Percentiles rank a stretch among this genome's conserved stretches.
Evolutionary conservation across 2,113 vertebrate genomes (phyloP).

Genomic region (Nerophis lumbriciformis): DNA sequence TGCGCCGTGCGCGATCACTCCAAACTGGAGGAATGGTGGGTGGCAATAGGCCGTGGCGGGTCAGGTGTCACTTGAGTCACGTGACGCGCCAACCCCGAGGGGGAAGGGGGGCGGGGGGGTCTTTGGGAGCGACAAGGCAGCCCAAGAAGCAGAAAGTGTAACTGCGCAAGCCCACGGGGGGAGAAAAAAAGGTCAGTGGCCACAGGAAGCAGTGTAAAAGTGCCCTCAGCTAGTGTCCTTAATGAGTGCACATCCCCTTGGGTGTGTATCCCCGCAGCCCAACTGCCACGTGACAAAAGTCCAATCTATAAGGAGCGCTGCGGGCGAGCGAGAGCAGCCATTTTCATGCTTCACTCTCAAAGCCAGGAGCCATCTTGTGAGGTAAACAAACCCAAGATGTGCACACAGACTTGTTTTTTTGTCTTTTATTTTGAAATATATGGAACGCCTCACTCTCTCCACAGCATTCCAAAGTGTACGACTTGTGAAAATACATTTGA

Average conservation of each 20-base stretch:
- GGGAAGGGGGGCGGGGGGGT: constrained; percentile 70
- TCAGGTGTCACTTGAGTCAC: constrained; percentile 80
- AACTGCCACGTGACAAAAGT: constrained; percentile 68
- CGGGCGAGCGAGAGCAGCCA: constrained; percentile 61
- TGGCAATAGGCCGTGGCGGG: constrained; percentile 65
- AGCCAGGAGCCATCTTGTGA: constrained; percentile 68
- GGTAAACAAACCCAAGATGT: constrained; percentile 64
- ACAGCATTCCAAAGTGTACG: constrained; percentile 4
- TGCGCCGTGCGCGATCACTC: constrained; percentile 43
- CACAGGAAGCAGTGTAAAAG: constrained; percentile 82
- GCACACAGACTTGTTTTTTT: constrained; percentile 27
- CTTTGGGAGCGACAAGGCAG: constrained; percentile 67
- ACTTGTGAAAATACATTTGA: constrained; percentile 60
- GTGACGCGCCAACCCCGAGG: constrained; percentile 67
- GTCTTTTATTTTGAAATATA: constrained; percentile 19
- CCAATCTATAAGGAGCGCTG: constrained; percentile 65
- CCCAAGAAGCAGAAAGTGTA: constrained; percentile 71
- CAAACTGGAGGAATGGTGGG: constrained; percentile 34
- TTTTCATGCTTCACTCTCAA: constrained; percentile 67
- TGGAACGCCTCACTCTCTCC: constrained; percentile 20
- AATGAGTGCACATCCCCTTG: constrained; percentile 84
- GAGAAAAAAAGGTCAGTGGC: constrained; percentile 84
- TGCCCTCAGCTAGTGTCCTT: constrained; percentile 75
- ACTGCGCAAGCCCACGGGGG: constrained; percentile 77
- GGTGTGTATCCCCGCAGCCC: constrained; percentile 62